phyloP scores from a whole-genome alignment of 2,113 vertebrate species.

The Peromyscus leucopus region DNA sequence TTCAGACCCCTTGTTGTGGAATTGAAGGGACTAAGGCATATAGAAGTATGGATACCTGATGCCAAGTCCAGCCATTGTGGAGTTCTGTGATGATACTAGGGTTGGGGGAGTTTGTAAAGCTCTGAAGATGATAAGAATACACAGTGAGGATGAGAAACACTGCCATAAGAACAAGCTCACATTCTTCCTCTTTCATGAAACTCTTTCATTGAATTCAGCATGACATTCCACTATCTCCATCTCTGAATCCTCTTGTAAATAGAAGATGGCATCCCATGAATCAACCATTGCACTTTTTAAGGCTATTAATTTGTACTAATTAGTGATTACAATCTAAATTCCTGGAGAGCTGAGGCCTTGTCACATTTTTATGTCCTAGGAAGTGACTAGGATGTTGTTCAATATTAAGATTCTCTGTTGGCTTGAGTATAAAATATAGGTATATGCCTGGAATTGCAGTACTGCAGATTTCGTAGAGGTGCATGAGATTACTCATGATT shows the following conservation, averaged over 20 bases:
- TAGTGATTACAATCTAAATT: not conserved
- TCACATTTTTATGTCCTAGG: not conserved
- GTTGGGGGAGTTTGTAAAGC: not conserved
- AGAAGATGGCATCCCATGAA: not conserved
- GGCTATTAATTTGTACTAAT: not conserved
- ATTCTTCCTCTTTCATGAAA: not conserved
- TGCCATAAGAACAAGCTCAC: not conserved
- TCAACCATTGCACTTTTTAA: not conserved
- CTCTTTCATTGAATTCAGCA: not conserved
- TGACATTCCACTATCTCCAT: not conserved
- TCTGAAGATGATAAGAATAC: not conserved
- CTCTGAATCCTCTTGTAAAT: not conserved
- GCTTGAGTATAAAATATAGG: not conserved
- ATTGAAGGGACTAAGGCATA: not conserved
- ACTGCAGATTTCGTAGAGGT: not conserved
- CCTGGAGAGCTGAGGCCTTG: not conserved
- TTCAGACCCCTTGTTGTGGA: not conserved
- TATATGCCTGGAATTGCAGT: not conserved
- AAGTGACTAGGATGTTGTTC: not conserved
- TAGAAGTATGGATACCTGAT: not conserved
- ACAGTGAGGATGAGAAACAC: not conserved
- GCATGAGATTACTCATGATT: not conserved
- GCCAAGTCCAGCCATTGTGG: not conserved
- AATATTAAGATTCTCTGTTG: not conserved
- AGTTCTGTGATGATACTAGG: not conserved